Conservation (phyloP, 2,888 invertebrate genomes). For the Xestia ashworthii region DNA sequence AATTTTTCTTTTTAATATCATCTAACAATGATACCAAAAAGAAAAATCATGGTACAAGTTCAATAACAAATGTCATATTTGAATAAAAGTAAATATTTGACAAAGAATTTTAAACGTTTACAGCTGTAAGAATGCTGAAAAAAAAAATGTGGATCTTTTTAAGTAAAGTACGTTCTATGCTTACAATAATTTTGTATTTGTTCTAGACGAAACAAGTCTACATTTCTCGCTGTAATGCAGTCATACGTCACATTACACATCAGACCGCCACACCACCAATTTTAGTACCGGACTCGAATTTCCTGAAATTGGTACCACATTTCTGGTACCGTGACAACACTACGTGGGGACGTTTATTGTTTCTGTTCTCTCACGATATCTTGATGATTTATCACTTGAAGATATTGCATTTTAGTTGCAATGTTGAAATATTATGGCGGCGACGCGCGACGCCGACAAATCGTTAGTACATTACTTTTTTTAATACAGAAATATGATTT, state of each 20-base stretch:
- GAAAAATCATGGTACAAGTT: neutral
- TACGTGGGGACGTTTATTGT: slow-evolving; percentile 69
- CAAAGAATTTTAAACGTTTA: neutral
- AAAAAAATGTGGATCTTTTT: neutral
- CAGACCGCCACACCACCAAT: slow-evolving; percentile 3
- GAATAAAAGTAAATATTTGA: neutral
- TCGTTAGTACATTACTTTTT: slow-evolving; percentile 59
- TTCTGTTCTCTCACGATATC: slow-evolving; percentile 65
- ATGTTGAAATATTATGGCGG: slow-evolving; percentile 68
- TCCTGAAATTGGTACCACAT: slow-evolving; percentile 44
- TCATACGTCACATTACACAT: neutral
- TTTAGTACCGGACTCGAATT: slow-evolving; percentile 8
- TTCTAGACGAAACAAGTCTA: neutral
- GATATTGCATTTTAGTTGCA: slow-evolving; percentile 76
- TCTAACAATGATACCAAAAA: too few relatives aligned
- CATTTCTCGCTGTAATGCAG: neutral
- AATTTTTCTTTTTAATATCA: neutral
- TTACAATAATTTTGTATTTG: neutral
- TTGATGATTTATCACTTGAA: slow-evolving; percentile 71
- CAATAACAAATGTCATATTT: neutral
- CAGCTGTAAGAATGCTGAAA: neutral
- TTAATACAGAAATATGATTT: slow-evolving; percentile 24
- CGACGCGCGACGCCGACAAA: slow-evolving; percentile 67
- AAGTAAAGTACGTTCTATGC: neutral
- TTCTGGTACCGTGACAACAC: slow-evolving; percentile 42